Evolutionary conservation across 2,888 invertebrate genomes (phyloP).

Genomic region (Hyalella azteca): DNA sequence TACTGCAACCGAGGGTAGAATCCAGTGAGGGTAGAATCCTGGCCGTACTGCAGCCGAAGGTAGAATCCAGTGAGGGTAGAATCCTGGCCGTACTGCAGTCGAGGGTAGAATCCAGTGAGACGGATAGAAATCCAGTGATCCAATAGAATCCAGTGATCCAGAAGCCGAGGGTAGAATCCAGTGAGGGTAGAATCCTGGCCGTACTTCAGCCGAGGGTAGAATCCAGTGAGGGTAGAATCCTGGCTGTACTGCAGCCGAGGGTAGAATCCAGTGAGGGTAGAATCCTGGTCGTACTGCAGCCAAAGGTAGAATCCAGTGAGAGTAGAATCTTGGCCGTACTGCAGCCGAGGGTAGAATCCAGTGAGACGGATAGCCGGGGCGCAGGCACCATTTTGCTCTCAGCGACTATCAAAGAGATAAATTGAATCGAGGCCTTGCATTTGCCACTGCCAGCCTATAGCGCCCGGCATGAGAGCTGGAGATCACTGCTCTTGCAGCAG

Average conservation of each 20-base stretch:
- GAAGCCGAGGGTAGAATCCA: constrained; percentile 19
- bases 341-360: constrained; percentile 23
- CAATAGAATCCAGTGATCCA: too few relatives aligned
- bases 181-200: background rate
- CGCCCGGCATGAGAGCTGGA: constrained; percentile 6
- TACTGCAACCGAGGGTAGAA: constrained; percentile 19
- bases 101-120: constrained; percentile 22
- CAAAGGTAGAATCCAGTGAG: constrained; percentile 19
- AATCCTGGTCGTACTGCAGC: background rate
- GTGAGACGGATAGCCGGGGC: constrained; percentile 23
- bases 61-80: constrained; percentile 16
- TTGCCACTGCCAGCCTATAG: constrained; percentile 24
- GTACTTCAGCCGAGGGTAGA: constrained; percentile 1
- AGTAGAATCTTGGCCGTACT: too few relatives aligned
- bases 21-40: background rate
- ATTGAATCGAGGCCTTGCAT: constrained; percentile 31
- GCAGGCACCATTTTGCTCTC: constrained; percentile 21
- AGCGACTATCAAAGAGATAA: constrained; percentile 36
- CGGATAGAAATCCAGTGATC: too few relatives aligned
- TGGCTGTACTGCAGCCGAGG: background rate
- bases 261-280: constrained; percentile 15
- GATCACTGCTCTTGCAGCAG: too few relatives aligned
- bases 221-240: constrained; percentile 2
- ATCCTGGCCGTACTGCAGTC: background rate
- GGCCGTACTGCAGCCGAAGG: constrained; percentile 7